Evolutionary conservation across 2,113 vertebrate genomes (phyloP).

Genomic region (Geococcyx californianus): DNA sequence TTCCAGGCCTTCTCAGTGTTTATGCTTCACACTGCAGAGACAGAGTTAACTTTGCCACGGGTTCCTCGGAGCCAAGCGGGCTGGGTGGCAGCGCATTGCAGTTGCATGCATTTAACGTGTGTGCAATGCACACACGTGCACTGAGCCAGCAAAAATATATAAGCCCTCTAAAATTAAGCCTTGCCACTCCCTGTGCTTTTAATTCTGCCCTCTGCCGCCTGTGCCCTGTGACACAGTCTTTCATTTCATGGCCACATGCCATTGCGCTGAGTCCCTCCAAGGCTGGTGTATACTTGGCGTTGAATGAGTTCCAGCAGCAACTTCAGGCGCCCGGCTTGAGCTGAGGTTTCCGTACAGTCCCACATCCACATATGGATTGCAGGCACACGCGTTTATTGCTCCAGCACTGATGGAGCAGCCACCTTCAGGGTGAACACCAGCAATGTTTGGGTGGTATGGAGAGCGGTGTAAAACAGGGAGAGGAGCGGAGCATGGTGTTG

Average conservation of each 20-base stretch:
- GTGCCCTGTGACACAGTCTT: slow-evolving; percentile 24
- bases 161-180: not conserved
- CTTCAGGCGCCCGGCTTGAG: rapidly evolving
- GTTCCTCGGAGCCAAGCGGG: not conserved
- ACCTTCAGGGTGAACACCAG: not conserved
- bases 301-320: not conserved
- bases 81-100: not conserved
- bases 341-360: rapidly evolving
- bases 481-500: rapidly evolving
- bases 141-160: not conserved
- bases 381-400: not conserved
- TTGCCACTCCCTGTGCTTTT: not conserved
- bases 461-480: rapidly evolving
- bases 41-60: no score
- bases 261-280: not conserved
- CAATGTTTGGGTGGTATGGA: rapidly evolving
- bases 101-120: not conserved
- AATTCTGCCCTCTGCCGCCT: not conserved
- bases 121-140: not conserved
- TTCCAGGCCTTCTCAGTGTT: no score
- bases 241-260: slow-evolving; percentile 4
- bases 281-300: not conserved
- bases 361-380: not conserved
- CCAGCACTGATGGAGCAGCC: not conserved
- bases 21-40: no score